Percentiles rank a stretch among this genome's conserved stretches.
These are phyloP conservation scores for Phalanger gymnotis DNA, from an alignment of 2,797 vertebrate species.

Conservation along the genomic window DNA sequence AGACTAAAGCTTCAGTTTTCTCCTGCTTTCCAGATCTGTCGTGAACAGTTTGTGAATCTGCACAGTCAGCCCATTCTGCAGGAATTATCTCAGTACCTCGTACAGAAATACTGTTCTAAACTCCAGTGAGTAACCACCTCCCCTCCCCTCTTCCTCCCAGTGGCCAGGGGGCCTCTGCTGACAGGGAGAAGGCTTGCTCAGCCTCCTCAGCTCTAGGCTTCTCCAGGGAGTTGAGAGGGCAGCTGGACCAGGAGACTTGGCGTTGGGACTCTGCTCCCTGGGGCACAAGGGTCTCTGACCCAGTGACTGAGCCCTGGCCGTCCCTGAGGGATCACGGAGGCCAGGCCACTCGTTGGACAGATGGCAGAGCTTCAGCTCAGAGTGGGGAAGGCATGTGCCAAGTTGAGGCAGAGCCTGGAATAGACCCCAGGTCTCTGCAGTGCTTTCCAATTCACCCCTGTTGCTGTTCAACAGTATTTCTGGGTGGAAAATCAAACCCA, in stretches of 20 bases:
- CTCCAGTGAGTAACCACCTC: constrained; percentile 68
- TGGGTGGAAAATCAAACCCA: neutral
- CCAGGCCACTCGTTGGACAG: neutral
- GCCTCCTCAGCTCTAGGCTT: neutral
- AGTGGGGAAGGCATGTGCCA: neutral
- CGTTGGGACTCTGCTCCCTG: accelerated
- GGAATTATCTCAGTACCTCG: constrained; percentile 91
- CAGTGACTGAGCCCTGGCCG: neutral
- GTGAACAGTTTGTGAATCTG: constrained; percentile 95
- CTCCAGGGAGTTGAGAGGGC: neutral
- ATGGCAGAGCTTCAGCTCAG: neutral
- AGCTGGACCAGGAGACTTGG: neutral
- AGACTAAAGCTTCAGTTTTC: accelerated
- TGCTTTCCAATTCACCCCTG: neutral
- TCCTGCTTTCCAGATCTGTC: constrained; percentile 88
- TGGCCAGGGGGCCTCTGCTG: neutral
- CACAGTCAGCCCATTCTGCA: constrained; percentile 95
- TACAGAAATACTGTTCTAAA: constrained; percentile 87
- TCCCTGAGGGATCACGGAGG: neutral
- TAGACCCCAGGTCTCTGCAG: neutral
- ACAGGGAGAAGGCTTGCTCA: neutral
- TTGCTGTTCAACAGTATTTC: neutral
- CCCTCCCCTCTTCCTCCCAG: neutral
- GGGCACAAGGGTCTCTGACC: neutral
- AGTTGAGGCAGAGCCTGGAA: neutral